These are phyloP conservation scores for Cydia pomonella DNA, from an alignment of 1,140 invertebrate species.

Conservation along the genomic window DNA sequence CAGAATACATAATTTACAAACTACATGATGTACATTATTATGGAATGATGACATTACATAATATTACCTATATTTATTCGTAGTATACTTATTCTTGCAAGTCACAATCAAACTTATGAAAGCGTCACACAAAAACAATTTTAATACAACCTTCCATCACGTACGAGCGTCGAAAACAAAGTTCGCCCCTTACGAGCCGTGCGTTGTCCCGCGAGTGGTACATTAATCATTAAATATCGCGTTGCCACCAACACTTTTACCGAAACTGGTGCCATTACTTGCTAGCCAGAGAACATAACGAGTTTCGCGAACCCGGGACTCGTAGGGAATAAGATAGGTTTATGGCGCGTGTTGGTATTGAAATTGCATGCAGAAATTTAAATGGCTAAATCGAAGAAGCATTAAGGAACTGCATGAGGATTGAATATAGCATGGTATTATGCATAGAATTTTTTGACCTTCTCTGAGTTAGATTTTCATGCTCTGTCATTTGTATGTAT, in stretches of 20 bases:
- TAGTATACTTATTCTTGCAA: not conserved
- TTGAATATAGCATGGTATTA: not conserved
- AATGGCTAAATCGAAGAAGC: not conserved
- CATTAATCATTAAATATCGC: constrained; percentile 34
- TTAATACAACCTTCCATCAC: not conserved
- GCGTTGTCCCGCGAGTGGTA: constrained; percentile 4
- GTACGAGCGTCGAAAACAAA: not conserved
- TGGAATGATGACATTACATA: too few relatives aligned
- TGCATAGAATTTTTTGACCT: too few relatives aligned
- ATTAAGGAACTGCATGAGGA: constrained; percentile 9
- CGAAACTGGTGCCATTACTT: constrained; percentile 31
- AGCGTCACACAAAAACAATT: not conserved
- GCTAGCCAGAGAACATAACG: constrained; percentile 11
- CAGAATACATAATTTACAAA: too few relatives aligned
- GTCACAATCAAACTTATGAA: not conserved
- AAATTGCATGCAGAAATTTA: constrained; percentile 5
- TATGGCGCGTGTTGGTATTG: not conserved
- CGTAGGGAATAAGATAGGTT: not conserved
- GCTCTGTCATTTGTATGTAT: too few relatives aligned
- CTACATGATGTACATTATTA: too few relatives aligned
- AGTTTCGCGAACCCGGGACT: constrained; percentile 12
- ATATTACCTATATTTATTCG: too few relatives aligned
- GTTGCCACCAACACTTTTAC: constrained; percentile 23
- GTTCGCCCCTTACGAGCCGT: constrained; percentile 1
- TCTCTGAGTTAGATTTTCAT: too few relatives aligned